Evolutionary conservation across 2,113 vertebrate genomes (phyloP).

Genomic region (Paramormyrops kingsleyae): DNA sequence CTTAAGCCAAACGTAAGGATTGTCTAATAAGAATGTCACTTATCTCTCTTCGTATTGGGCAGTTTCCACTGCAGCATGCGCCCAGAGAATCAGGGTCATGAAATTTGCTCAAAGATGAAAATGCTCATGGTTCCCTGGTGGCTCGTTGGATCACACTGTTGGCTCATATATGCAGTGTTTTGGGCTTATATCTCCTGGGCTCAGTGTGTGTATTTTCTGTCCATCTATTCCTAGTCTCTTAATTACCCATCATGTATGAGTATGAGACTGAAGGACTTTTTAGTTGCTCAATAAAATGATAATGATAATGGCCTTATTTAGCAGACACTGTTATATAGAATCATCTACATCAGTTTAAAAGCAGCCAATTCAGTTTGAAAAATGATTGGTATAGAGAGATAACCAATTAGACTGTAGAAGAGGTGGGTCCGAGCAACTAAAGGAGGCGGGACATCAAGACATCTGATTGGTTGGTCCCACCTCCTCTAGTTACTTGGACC

Average conservation of each 20-base stretch:
- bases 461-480: too few relatives aligned
- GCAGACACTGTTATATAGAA: neutral
- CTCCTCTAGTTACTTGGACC: too few relatives aligned
- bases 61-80: neutral
- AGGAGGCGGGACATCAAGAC: too few relatives aligned
- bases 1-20: too few relatives aligned
- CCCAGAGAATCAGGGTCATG: neutral
- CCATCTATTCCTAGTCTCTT: neutral
- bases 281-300: neutral
- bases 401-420: too few relatives aligned
- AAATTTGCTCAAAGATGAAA: neutral
- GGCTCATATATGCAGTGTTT: neutral
- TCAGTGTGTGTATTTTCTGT: neutral
- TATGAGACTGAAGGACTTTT: neutral
- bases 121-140: neutral
- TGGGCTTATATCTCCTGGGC: neutral
- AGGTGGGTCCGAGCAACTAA: too few relatives aligned
- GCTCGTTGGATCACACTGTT: neutral
- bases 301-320: neutral
- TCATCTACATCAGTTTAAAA: neutral
- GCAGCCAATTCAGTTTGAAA: too few relatives aligned
- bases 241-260: neutral
- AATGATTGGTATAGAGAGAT: too few relatives aligned
- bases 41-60: too few relatives aligned
- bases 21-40: too few relatives aligned